Percentiles rank a stretch among this genome's conserved stretches.
phyloP scores from a whole-genome alignment of 2,888 invertebrate species.

The Netelia inedita region DNA sequence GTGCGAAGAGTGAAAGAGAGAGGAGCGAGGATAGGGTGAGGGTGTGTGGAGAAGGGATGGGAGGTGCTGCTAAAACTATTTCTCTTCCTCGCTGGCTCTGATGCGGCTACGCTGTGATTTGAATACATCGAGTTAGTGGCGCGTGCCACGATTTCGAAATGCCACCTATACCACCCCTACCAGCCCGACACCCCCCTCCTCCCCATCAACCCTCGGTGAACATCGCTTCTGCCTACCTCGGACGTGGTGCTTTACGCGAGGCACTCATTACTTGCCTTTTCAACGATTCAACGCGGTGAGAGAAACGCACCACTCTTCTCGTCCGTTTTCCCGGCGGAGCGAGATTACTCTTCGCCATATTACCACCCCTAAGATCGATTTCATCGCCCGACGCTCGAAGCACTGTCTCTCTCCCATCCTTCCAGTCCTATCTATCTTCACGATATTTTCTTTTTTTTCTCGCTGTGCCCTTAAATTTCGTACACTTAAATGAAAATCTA shows the following conservation, averaged over 20 bases:
- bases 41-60: background rate
- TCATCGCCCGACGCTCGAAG: conserved; percentile 15
- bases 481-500: too few relatives aligned
- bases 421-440: background rate
- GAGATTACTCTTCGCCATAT: conserved; percentile 17
- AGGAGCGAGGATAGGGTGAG: background rate
- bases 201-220: background rate
- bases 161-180: conserved; percentile 43
- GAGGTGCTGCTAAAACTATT: conserved; percentile 78
- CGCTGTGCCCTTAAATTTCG: background rate
- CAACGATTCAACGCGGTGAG: conserved; percentile 59
- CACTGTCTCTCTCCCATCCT: background rate
- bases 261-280: conserved; percentile 72
- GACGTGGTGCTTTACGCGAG: conserved; percentile 60
- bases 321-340: conserved; percentile 5
- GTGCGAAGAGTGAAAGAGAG: background rate
- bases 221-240: conserved; percentile 50
- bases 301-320: conserved; percentile 42
- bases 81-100: conserved; percentile 78
- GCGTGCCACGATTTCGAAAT: conserved; percentile 82
- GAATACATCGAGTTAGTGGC: conserved; percentile 84
- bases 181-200: conserved; percentile 1
- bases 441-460: background rate
- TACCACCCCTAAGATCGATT: conserved; percentile 50
- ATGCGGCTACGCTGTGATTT: conserved; percentile 81